Percentiles rank a stretch among this genome's conserved stretches.
These are phyloP conservation scores for Menidia beryllina DNA, from an alignment of 2,113 vertebrate species.

Conservation along the genomic window DNA sequence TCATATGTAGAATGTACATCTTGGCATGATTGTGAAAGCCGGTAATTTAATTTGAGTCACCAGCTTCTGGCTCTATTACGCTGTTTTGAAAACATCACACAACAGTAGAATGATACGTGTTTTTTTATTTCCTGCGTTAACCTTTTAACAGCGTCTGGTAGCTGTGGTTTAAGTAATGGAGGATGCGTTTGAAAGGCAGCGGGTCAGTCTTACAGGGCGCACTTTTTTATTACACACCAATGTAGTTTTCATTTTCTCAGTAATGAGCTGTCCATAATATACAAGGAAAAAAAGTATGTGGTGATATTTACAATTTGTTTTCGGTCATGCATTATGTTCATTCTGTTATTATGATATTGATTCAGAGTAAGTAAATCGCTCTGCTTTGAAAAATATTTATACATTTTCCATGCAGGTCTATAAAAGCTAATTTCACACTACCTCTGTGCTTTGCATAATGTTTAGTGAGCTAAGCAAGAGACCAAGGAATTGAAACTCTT, in stretches of 20 bases:
- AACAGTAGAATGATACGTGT: too few relatives aligned
- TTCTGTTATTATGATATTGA: slow-evolving; percentile 80
- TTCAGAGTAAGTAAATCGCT: slow-evolving; percentile 71
- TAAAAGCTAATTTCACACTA: slow-evolving; percentile 72
- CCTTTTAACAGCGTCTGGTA: slow-evolving; percentile 37
- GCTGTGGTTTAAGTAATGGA: slow-evolving; percentile 61
- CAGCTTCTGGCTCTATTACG: neutral
- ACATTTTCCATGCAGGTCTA: slow-evolving; percentile 71
- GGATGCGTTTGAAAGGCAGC: slow-evolving; percentile 47
- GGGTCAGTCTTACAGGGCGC: slow-evolving; percentile 67
- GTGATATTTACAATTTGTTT: slow-evolving; percentile 75
- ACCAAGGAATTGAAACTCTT: neutral
- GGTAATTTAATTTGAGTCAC: slow-evolving; percentile 26
- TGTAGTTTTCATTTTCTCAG: slow-evolving; percentile 77
- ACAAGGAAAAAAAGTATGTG: slow-evolving; percentile 67
- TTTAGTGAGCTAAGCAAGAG: neutral
- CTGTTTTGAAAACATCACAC: too few relatives aligned
- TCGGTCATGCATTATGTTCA: slow-evolving; percentile 71
- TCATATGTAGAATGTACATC: neutral
- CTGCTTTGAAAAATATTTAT: slow-evolving; percentile 71
- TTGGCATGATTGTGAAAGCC: slow-evolving; percentile 13
- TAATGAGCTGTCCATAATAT: slow-evolving; percentile 65
- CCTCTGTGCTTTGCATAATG: slow-evolving; percentile 42
- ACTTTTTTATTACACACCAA: slow-evolving; percentile 77
- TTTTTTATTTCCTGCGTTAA: slow-evolving; percentile 20